phyloP scores from a whole-genome alignment of 2,888 invertebrate genomes.

The Panopea generosa region DNA sequence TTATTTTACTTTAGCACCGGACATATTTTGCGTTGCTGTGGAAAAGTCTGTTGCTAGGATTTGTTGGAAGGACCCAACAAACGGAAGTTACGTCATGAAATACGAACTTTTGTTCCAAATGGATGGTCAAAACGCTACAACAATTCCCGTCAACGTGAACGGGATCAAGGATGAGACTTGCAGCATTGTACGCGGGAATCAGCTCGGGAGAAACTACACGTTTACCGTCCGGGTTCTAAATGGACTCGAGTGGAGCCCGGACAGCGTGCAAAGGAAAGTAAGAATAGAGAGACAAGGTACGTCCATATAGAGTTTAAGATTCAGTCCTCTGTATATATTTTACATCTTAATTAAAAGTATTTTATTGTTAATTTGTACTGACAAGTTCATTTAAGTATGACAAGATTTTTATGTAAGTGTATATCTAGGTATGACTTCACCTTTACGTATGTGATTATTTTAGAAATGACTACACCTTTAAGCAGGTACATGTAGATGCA shows the following conservation, averaged over 20 bases:
- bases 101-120: conserved; percentile 68
- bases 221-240: conserved; percentile 68
- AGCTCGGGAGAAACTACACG: conserved; percentile 59
- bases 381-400: neutral
- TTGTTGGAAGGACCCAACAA: conserved; percentile 73
- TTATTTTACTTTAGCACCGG: conserved; percentile 72
- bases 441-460: no score
- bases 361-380: neutral
- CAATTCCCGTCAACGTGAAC: conserved; percentile 60
- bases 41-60: conserved; percentile 62
- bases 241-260: conserved; percentile 64
- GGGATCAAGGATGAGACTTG: conserved; percentile 68
- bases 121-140: conserved; percentile 64
- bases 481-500: no score
- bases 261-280: conserved; percentile 68
- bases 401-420: no score
- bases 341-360: neutral
- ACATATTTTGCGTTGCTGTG: conserved; percentile 70
- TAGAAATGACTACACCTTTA: no score
- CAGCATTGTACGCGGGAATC: conserved; percentile 62
- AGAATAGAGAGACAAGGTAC: conserved; percentile 65
- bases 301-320: neutral
- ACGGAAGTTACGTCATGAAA: conserved; percentile 69
- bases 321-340: neutral
- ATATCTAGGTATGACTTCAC: no score